phyloP scores from a whole-genome alignment of 2,113 vertebrate species.

The Dolichotis patagonum region DNA sequence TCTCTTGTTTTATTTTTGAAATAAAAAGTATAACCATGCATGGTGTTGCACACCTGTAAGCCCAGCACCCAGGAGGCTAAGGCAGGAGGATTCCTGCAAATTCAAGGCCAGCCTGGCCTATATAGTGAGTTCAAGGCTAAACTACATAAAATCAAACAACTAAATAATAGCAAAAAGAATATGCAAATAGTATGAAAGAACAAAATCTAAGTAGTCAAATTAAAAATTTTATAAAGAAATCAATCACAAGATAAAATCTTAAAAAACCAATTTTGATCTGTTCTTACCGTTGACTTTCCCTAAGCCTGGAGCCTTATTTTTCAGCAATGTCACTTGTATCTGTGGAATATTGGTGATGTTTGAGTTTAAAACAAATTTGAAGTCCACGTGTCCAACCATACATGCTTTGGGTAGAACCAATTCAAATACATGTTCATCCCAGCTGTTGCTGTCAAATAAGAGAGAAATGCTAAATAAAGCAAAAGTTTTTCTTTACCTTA shows the following conservation, averaged over 20 bases:
- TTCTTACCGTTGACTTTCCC: slow-evolving; percentile 97
- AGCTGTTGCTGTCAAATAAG: slow-evolving; percentile 92
- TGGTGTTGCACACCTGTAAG: background rate
- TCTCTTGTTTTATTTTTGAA: background rate
- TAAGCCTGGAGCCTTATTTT: slow-evolving; percentile 98
- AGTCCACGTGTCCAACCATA: slow-evolving; percentile 99
- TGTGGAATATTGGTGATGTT: slow-evolving; percentile 99
- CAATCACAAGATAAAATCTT: slow-evolving; percentile 25
- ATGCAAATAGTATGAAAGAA: background rate
- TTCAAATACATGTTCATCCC: slow-evolving; percentile 99
- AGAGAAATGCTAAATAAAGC: slow-evolving; percentile 51
- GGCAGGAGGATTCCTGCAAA: background rate
- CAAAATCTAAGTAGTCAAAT: background rate
- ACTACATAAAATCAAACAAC: background rate
- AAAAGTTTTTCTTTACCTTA: slow-evolving; percentile 1
- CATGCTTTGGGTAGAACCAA: slow-evolving; percentile 98
- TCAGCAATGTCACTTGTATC: slow-evolving; percentile 98
- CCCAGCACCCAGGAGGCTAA: background rate
- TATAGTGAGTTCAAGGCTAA: background rate
- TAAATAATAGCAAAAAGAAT: background rate
- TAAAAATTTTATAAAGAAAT: slow-evolving; percentile 55
- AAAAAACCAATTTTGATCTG: slow-evolving; percentile 6
- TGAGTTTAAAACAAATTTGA: slow-evolving; percentile 98
- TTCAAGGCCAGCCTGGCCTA: background rate
- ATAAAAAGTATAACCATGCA: background rate